A percentile compares a stretch with the other conserved stretches of the same genome.
phyloP scores from a whole-genome alignment of 2,113 vertebrate species.

The Xiphophorus couchianus region DNA sequence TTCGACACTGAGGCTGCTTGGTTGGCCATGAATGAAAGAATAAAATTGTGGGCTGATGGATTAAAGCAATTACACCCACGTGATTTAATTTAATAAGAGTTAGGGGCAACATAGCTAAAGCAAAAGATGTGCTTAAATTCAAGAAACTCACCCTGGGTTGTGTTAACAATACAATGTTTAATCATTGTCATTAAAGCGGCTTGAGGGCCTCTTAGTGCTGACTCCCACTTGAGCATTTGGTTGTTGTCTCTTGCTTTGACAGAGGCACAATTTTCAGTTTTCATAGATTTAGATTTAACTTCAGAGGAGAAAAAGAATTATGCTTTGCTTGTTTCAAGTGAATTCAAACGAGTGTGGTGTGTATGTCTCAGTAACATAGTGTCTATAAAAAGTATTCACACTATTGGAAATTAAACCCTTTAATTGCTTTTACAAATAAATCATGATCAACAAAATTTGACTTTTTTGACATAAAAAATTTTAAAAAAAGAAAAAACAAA shows the following conservation, averaged over 20 bases:
- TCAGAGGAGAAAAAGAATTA: neutral
- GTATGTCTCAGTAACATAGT: no score
- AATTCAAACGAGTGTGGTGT: slow-evolving; percentile 8
- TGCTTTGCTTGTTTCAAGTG: slow-evolving; percentile 30
- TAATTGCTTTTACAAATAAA: no score
- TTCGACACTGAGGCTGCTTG: slow-evolving; percentile 43
- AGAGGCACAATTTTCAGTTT: slow-evolving; percentile 30
- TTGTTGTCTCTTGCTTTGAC: slow-evolving; percentile 44
- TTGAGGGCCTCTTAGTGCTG: slow-evolving; percentile 43
- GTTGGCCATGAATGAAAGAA: slow-evolving; percentile 39
- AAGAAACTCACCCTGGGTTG: slow-evolving; percentile 50
- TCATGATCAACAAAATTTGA: no score
- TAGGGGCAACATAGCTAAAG: slow-evolving; percentile 57
- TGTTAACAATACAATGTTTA: slow-evolving; percentile 36
- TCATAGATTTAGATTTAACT: slow-evolving; percentile 23
- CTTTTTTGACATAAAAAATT: no score
- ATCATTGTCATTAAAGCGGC: slow-evolving; percentile 50
- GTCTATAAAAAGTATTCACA: no score
- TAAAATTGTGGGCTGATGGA: slow-evolving; percentile 48
- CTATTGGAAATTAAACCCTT: no score
- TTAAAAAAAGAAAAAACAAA: no score
- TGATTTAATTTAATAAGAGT: slow-evolving; percentile 52
- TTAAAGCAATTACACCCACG: slow-evolving; percentile 66
- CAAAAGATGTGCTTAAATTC: slow-evolving; percentile 59
- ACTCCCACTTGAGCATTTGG: slow-evolving; percentile 34